These are phyloP conservation scores for Harlomillsia oculata DNA, from an alignment of 1,140 invertebrate genomes.

Conservation along the genomic window DNA sequence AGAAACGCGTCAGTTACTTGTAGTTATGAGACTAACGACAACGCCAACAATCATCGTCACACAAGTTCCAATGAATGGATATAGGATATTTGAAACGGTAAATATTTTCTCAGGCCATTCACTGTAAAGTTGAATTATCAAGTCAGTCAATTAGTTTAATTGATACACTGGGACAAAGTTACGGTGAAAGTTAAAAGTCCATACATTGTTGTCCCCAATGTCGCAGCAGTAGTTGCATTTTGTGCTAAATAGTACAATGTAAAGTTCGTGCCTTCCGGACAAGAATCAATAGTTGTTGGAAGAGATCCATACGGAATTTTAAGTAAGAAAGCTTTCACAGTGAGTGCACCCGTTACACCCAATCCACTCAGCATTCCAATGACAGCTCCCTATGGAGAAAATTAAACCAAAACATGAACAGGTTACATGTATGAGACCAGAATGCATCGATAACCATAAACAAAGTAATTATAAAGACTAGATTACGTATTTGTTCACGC, in stretches of 20 bases:
- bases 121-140: constrained; percentile 8
- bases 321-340: neutral
- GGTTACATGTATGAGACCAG: neutral
- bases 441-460: neutral
- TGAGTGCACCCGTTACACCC: neutral
- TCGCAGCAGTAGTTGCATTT: neutral
- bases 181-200: neutral
- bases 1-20: constrained; percentile 1
- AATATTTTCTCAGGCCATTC: constrained; percentile 30
- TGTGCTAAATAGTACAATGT: neutral
- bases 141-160: neutral
- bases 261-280: constrained; percentile 3
- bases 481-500: constrained; percentile 27
- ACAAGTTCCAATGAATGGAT: constrained; percentile 24
- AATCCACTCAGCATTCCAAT: neutral
- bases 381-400: constrained; percentile 6
- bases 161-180: neutral
- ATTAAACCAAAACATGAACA: neutral
- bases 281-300: constrained; percentile 3
- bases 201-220: neutral
- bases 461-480: neutral
- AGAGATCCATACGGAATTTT: constrained; percentile 11
- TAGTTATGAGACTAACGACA: constrained; percentile 16
- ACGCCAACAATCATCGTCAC: constrained; percentile 18
- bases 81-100: constrained; percentile 30